Conservation (phyloP, 2,797 vertebrate genomes). For the Gallinago nigripennis region DNA sequence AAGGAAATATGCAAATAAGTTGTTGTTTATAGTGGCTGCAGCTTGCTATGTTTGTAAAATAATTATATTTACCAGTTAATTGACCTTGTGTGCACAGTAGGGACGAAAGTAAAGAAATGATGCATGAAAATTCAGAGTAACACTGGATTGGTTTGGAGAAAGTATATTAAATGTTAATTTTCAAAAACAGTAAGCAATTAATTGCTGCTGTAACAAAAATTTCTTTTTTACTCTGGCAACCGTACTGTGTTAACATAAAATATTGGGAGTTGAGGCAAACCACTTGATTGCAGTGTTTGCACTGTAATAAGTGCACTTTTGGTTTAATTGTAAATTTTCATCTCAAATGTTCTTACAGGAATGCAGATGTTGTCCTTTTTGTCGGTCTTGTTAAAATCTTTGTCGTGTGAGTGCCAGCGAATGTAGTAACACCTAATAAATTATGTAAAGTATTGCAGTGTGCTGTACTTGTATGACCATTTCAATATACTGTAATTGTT, state of each 20-base stretch:
- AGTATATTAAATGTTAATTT: conserved; percentile 56
- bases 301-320: background rate
- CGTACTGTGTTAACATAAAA: background rate
- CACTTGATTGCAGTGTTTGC: background rate
- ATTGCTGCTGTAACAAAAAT: conserved; percentile 25
- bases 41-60: conserved; percentile 58
- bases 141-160: background rate
- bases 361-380: conserved; percentile 50
- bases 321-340: conserved; percentile 34
- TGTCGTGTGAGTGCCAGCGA: conserved; percentile 22
- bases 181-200: conserved; percentile 53
- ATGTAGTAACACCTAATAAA: conserved; percentile 61
- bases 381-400: conserved; percentile 46
- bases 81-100: conserved; percentile 59
- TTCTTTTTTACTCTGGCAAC: conserved; percentile 16
- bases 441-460: conserved; percentile 57
- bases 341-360: conserved; percentile 19
- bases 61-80: conserved; percentile 66
- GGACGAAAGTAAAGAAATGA: conserved; percentile 47
- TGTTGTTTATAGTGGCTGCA: conserved; percentile 55
- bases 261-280: background rate
- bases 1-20: conserved; percentile 55
- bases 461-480: conserved; percentile 40
- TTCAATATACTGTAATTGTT: conserved; percentile 48
- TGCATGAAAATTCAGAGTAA: conserved; percentile 56